Evolutionary conservation across 2,113 vertebrate species (phyloP), one percentile per base, ranked within the genome.

Genomic region (Chloropsis hardwickii): DNA sequence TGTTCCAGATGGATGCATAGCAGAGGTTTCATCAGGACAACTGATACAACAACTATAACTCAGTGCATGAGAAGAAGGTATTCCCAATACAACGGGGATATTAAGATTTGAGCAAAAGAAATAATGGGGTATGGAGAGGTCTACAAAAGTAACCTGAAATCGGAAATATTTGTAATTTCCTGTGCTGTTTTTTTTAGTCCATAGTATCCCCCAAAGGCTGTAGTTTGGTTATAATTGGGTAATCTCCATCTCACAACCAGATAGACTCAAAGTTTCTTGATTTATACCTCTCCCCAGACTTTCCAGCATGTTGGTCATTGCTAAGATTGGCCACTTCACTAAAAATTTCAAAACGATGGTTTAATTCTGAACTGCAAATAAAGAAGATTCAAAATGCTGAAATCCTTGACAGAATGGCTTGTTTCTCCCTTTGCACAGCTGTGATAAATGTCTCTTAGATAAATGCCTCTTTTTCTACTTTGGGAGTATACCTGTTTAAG

Each of bases 61-160:
- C 9, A 35, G 6, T 71, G 29, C 12, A 31, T 56, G n/a, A 23
- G 58, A 47, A 57, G 6, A 88, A 71, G 5, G 3, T 19, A 58
- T 72, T 91, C 27, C 39, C 19, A 57, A 28, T n/a, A 62, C 14
- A 31, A 67, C 1, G 2, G 7, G 5, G 3, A 11, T 40, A 54
- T 58, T 25, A 58, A 16, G 18, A 58, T 50, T 48, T 3, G 4
- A 33, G 20, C 10, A 45, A 50, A 73, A 69, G 40, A 40, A 25
- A 33, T 54, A 33, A 18, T 29, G 22, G 0, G 2, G 1, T 14
- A 28, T 17, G 20, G 14, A 72, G 33, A 29, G 0, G 21, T 72
- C 28, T 78, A 48, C 7, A 17, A 62, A 89, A 57, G 11, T 33
- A 19, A 39, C 31, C 31, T 51, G 37, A 60, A 56, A 56, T 29